Base-by-base conservation (phyloP, 1,140 invertebrate species). In the Gryllus bimaculatus region DNA sequence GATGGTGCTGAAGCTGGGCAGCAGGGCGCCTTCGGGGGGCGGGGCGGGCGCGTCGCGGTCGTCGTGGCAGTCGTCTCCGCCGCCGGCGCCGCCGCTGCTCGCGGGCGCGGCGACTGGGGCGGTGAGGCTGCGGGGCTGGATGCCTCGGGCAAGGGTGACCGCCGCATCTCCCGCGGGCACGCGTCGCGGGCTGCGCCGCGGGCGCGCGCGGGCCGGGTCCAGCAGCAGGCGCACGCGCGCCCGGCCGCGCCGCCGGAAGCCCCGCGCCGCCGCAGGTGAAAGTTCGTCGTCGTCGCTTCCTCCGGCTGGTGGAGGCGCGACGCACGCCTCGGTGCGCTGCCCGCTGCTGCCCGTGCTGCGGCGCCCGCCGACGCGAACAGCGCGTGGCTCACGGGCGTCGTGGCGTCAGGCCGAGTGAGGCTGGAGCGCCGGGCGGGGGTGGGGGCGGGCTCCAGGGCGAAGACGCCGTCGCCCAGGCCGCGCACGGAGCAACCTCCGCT, bases 181-280 rank as follows among this genome's bases (percentile, higher is more conserved):
- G 26, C 1, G 26, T 39, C 26, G 26, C 26, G 26, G 26, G 26
- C 26, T 39, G 26, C 26, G 26, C 26, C 26, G 26, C 5, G 26
- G 54, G 10, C 54, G 54, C 54, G 54, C 54, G 54, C 10, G 54
- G 8, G 54, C 7, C 54, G 18, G 2, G 10, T 10, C 54, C 54
- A 66, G 26, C 26, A 39, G 26, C 26, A n/a, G n/a, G 49, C 49
- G 49, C 54, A 66, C 10, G 18, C 7, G 10, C 54, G 54, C 15
- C 1, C 39, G 74, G 8, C 26, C 47, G 2, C 76, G 76, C 47
- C 76, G 76, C 10, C 76, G 76, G 47, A 77, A 47, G 47, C 76
- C 26, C 76, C 76, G 76, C 76, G 76, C 18, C 76, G 76, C 47
- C 76, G 20, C 8, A 77, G 76, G 26, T 77, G 47, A 26, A 77